A percentile compares a stretch with the other conserved stretches of the same genome.
phyloP scores from a whole-genome alignment of 2,797 vertebrate genomes.

The Molossus alvarezi region DNA sequence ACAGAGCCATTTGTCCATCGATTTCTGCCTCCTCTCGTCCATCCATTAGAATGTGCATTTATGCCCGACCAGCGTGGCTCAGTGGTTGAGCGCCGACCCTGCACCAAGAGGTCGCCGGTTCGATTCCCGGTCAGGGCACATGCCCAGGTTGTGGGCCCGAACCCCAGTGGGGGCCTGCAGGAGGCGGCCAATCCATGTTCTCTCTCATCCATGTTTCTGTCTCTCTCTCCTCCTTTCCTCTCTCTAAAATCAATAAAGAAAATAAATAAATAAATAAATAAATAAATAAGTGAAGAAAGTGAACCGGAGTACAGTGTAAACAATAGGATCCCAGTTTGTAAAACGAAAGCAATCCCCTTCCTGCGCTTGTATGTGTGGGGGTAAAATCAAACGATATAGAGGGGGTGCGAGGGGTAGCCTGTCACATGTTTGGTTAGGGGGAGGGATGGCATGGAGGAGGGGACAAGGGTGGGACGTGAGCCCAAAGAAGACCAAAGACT shows the following conservation, averaged over 20 bases:
- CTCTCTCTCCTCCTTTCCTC: too few species aligned
- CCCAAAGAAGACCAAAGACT: background rate
- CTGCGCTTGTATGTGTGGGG: too few species aligned
- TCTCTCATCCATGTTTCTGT: too few species aligned
- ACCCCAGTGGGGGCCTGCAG: too few species aligned
- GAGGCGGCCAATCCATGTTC: too few species aligned
- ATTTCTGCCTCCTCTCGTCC: background rate
- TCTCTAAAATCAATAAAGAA: too few species aligned
- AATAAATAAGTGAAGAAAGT: background rate
- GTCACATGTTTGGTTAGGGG: background rate
- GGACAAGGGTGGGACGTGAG: background rate
- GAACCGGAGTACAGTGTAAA: background rate
- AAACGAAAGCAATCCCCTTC: background rate
- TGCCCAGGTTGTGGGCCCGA: too few species aligned
- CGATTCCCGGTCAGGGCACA: too few species aligned
- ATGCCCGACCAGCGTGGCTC: too few species aligned
- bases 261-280: too few species aligned
- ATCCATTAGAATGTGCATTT: background rate
- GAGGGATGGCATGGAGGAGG: background rate
- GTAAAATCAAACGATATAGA: background rate
- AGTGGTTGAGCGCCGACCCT: too few species aligned
- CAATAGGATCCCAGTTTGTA: background rate
- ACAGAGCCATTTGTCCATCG: background rate
- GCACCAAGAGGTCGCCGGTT: too few species aligned
- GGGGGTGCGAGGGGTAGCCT: background rate